phyloP scores from a whole-genome alignment of 2,113 vertebrate species.

The Ictalurus punctatus region DNA sequence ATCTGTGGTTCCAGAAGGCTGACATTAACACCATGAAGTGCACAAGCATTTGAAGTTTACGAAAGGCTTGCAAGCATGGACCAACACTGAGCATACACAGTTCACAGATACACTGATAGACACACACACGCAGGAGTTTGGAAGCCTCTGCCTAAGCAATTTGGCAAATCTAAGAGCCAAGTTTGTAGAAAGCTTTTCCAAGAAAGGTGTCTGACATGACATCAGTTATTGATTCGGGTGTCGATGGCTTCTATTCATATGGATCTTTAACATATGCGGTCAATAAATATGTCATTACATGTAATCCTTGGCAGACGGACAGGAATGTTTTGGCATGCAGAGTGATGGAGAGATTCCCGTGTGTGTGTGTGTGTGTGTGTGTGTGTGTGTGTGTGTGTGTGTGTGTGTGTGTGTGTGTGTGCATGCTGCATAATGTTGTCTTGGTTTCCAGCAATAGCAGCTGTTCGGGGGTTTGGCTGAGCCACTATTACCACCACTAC shows the following conservation, averaged over 20 bases:
- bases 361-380: slow-evolving; percentile 12
- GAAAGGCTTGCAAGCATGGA: neutral
- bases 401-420: slow-evolving; percentile 17
- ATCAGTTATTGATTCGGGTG: neutral
- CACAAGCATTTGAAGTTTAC: neutral
- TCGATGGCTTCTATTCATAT: neutral
- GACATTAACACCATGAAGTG: neutral
- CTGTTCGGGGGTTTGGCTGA: slow-evolving; percentile 64
- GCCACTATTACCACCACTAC: slow-evolving; percentile 66
- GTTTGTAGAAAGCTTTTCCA: neutral
- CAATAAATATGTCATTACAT: neutral
- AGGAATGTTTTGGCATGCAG: neutral
- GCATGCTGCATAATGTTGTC: slow-evolving; percentile 35
- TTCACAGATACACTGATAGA: slow-evolving; percentile 5
- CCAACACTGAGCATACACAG: neutral
- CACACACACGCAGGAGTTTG: neutral
- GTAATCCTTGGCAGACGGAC: neutral
- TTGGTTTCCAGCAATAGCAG: slow-evolving; percentile 72
- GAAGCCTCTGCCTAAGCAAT: neutral
- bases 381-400: slow-evolving; percentile 32
- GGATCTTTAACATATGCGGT: neutral
- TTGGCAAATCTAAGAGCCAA: neutral
- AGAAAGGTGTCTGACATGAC: neutral
- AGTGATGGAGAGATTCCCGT: slow-evolving; percentile 5
- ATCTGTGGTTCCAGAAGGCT: neutral